These are phyloP conservation scores for Chrysogorgia sp. DNA, from an alignment of 92 coral and sea anemone species.

Conservation along the genomic window DNA sequence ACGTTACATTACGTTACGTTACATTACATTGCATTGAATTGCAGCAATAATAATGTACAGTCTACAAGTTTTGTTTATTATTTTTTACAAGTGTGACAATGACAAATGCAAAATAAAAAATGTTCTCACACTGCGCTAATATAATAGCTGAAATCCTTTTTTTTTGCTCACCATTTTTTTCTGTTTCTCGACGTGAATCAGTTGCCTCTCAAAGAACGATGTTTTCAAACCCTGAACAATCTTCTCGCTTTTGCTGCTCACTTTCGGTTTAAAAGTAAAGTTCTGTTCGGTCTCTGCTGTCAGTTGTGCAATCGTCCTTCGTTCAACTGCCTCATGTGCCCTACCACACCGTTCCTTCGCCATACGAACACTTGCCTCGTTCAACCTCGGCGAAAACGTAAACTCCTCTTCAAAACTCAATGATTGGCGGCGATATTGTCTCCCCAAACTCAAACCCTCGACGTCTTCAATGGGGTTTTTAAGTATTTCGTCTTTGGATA, in stretches of 20 bases:
- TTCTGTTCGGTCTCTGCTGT: slow-evolving; percentile 66
- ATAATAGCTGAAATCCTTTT: no score
- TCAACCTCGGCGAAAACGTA: slow-evolving; percentile 93
- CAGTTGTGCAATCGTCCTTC: slow-evolving; percentile 49
- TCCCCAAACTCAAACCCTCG: slow-evolving; percentile 47
- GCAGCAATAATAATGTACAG: background rate
- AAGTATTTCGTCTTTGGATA: slow-evolving; percentile 7
- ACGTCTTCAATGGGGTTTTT: slow-evolving; percentile 10
- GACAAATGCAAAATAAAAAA: no score
- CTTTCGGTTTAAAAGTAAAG: slow-evolving; percentile 94
- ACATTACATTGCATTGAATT: background rate
- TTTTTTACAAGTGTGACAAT: no score
- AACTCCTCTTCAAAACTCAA: slow-evolving; percentile 83
- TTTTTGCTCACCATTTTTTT: slow-evolving; percentile 71
- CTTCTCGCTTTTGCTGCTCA: slow-evolving; percentile 89
- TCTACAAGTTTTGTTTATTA: background rate
- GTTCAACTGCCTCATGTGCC: slow-evolving; percentile 50
- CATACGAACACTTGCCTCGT: slow-evolving; percentile 83
- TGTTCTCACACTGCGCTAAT: no score
- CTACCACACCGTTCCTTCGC: slow-evolving; percentile 81
- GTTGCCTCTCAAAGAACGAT: slow-evolving; percentile 92
- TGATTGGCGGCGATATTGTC: slow-evolving; percentile 58
- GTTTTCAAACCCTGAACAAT: slow-evolving; percentile 89
- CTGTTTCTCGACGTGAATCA: slow-evolving; percentile 86
- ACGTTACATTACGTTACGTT: no score